Base-by-base conservation (phyloP, 2,113 vertebrate genomes). In the Hippocampus abdominalis region DNA sequence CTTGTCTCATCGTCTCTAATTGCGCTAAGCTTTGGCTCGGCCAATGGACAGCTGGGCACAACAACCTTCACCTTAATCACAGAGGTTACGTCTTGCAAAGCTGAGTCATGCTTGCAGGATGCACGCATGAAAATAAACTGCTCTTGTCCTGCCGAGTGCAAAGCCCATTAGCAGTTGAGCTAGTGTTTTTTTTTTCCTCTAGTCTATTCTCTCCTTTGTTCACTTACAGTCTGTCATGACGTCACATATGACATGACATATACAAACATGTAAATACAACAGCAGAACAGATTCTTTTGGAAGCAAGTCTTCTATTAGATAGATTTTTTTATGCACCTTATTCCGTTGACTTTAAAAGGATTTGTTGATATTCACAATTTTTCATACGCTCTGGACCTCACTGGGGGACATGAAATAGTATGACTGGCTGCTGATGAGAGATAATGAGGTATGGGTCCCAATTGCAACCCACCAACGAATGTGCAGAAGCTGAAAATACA, bases 131-230 rank as follows among this genome's bases (percentile, higher is more conserved):
- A 71, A 81, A 74, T 44, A 84, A 82, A 81, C 70, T 74, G 25
- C 61, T 84, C 66, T 83, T 84, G 68, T 85, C 86, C 66, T 68
- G 1, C 71, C 86, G 81, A 86, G 80, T 82, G 68, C 76, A 78
- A 60, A 46, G 63, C 46, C 23, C 61, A 32, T 48, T 56, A 62
- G 36, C 48, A 3, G 12, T 46, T 44, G 32, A 36, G 13, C 10
- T 49, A 15, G 46, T 7, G n/a, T n/a, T 21, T n/a, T 20, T n/a
- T n/a, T 21, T n/a, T n/a, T 12, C 21, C 18, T n/a, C 29, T 68
- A 7, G 9, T 21, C 61, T 36, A 21, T 12, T 29, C 16, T n/a
- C 39, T 1, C 3, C 39, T 60, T 32, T 67, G 69, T 76, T 74
- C 56, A 27, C 59, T 60, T 18, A 20, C 32, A 36, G 4, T 36